Percentiles rank a stretch among this genome's conserved stretches.
Conservation (phyloP, 2,888 invertebrate genomes). For the Chymomyza amoena region DNA sequence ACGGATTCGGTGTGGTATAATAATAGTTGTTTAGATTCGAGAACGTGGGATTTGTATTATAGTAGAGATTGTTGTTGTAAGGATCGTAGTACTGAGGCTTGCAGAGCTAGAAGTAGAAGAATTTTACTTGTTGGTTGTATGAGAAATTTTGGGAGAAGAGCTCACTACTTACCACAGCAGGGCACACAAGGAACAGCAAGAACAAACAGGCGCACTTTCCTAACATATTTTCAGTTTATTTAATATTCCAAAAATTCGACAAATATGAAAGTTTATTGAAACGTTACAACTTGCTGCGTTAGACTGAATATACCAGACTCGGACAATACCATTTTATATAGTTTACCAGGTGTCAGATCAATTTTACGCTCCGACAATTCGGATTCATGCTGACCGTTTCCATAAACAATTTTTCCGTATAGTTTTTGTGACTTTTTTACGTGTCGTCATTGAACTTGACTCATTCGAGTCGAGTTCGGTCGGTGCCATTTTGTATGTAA, state of each 20-base stretch:
- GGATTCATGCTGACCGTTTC: slow-evolving; percentile 10
- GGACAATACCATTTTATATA: slow-evolving; percentile 44
- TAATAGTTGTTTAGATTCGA: slow-evolving; percentile 56
- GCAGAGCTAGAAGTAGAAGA: slow-evolving; percentile 21
- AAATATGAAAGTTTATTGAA: slow-evolving; percentile 19
- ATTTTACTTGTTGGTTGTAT: background rate
- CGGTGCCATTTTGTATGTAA: slow-evolving; percentile 24
- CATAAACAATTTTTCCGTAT: background rate
- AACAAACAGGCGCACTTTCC: background rate
- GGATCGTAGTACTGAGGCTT: slow-evolving; percentile 48
- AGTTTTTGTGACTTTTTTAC: slow-evolving; percentile 17
- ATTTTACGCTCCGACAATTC: slow-evolving; percentile 52
- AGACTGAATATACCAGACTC: background rate
- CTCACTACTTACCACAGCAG: slow-evolving; percentile 30
- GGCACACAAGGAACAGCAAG: slow-evolving; percentile 27
- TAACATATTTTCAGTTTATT: slow-evolving; percentile 28
- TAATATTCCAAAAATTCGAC: background rate
- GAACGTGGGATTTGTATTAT: slow-evolving; percentile 58
- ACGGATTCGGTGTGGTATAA: slow-evolving; percentile 45
- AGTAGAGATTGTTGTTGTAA: slow-evolving; percentile 54
- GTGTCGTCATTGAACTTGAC: slow-evolving; percentile 72
- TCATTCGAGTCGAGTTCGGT: slow-evolving; percentile 42
- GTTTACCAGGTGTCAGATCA: slow-evolving; percentile 30
- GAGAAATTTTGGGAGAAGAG: too few relatives aligned
- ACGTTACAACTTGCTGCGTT: background rate